A percentile compares a stretch with the other conserved stretches of the same genome.
Evolutionary conservation across 2,797 vertebrate genomes (phyloP).

Genomic region (Enteromius paludinosus): DNA sequence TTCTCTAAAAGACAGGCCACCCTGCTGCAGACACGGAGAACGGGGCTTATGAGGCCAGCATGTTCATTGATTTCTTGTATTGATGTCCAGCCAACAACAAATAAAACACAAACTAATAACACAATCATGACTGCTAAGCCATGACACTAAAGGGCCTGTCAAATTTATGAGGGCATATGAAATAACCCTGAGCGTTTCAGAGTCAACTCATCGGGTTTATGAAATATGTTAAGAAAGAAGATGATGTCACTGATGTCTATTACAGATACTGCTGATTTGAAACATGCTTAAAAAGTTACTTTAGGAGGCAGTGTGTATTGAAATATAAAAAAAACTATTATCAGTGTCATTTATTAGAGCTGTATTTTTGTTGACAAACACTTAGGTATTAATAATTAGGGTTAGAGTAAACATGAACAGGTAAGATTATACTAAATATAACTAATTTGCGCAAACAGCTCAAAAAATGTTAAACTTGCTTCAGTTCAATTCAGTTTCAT

Average conservation of each 20-base stretch:
- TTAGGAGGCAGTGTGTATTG: not conserved
- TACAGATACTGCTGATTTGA: conserved; percentile 2
- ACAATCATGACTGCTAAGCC: conserved; percentile 55
- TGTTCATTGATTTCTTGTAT: conserved; percentile 56
- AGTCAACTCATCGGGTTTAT: conserved; percentile 49
- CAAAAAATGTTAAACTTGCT: not conserved
- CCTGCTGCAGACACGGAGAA: not conserved
- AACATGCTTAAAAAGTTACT: not conserved
- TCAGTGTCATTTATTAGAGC: not conserved
- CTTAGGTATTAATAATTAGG: not conserved
- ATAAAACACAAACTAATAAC: conserved; percentile 58
- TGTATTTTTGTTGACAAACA: not conserved
- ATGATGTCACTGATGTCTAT: conserved; percentile 42
- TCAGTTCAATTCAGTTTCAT: not conserved
- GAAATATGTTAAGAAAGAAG: conserved; percentile 49
- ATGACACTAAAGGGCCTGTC: conserved; percentile 36
- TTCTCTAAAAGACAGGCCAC: conserved; percentile 24
- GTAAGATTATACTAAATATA: not conserved
- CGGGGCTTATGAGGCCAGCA: conserved; percentile 28
- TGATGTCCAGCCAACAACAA: conserved; percentile 57
- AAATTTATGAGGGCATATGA: conserved; percentile 48
- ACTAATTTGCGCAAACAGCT: not conserved
- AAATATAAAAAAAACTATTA: not conserved
- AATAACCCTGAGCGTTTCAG: conserved; percentile 24
- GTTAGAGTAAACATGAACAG: not conserved